A percentile compares a stretch with the other conserved stretches of the same genome.
These are phyloP conservation scores for Coluber constrictor DNA, from an alignment of 2,797 vertebrate species.

Conservation along the genomic window DNA sequence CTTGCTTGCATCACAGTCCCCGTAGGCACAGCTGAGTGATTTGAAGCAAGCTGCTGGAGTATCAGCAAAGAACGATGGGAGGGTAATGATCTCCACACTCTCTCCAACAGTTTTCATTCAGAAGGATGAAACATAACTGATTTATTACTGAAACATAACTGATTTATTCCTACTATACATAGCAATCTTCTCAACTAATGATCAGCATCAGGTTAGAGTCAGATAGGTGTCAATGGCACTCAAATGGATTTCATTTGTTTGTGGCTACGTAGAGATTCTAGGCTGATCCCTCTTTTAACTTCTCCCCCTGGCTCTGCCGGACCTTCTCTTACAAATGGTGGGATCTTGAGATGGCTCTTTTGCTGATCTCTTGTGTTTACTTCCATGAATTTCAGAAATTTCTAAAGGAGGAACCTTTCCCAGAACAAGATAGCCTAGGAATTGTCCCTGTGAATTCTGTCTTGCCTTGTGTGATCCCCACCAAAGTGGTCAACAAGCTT, in stretches of 20 bases:
- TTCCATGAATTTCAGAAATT: neutral
- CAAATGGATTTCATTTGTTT: neutral
- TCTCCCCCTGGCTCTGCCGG: neutral
- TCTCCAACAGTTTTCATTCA: neutral
- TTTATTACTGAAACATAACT: too few relatives aligned
- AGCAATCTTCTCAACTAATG: neutral
- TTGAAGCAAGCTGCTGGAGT: neutral
- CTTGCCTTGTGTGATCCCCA: neutral
- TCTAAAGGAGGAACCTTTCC: neutral
- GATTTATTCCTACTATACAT: neutral
- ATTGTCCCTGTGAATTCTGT: neutral
- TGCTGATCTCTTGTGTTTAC: neutral
- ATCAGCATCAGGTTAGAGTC: neutral
- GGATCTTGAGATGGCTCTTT: neutral
- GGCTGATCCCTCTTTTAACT: neutral
- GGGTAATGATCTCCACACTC: neutral
- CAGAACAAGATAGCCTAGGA: neutral
- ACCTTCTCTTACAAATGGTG: neutral
- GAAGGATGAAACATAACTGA: neutral
- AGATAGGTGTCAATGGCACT: neutral
- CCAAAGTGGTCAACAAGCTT: neutral
- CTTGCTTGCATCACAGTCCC: neutral
- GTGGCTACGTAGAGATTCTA: neutral
- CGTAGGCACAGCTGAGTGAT: neutral
- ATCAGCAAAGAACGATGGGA: neutral